Conservation (phyloP, 2,797 vertebrate species). For the Coilia nasus region DNA sequence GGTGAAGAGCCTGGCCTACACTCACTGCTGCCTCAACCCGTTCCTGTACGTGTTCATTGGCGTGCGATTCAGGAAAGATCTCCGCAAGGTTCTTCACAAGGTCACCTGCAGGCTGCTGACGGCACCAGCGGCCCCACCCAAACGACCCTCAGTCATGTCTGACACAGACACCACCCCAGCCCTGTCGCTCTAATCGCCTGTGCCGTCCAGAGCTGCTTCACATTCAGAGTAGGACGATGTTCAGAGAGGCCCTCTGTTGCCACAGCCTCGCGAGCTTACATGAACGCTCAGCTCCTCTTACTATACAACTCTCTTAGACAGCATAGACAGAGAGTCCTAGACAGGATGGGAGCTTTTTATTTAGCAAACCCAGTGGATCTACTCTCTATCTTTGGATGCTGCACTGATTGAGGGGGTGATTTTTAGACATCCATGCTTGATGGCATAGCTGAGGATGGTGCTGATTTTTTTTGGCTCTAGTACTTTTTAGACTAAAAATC, state of each 20-base stretch:
- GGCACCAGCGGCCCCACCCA: conserved; percentile 51
- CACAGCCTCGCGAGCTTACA: not conserved
- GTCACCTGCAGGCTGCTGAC: conserved; percentile 56
- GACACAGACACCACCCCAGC: conserved; percentile 77
- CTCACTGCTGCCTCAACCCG: conserved; percentile 90
- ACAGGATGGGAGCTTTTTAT: not conserved
- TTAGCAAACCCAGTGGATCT: not conserved
- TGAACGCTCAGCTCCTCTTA: not conserved
- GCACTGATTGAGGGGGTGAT: not conserved
- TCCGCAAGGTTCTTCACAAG: conserved; percentile 70
- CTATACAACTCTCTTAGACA: not conserved
- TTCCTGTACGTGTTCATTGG: conserved; percentile 89
- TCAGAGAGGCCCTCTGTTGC: not conserved
- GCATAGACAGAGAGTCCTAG: not conserved
- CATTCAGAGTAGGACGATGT: not conserved
- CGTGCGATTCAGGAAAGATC: conserved; percentile 80
- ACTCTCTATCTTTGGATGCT: not conserved
- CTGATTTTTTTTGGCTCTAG: not conserved
- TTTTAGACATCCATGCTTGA: not conserved
- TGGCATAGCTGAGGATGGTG: not conserved
- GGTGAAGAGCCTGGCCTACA: conserved; percentile 83
- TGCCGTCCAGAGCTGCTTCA: not conserved
- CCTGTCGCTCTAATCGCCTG: conserved; percentile 69
- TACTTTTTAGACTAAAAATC: not conserved
- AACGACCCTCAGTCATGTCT: conserved; percentile 77